Percentiles rank a stretch among this genome's conserved stretches.
Conservation (phyloP, 2,797 vertebrate species). For the Dryobates pubescens region DNA sequence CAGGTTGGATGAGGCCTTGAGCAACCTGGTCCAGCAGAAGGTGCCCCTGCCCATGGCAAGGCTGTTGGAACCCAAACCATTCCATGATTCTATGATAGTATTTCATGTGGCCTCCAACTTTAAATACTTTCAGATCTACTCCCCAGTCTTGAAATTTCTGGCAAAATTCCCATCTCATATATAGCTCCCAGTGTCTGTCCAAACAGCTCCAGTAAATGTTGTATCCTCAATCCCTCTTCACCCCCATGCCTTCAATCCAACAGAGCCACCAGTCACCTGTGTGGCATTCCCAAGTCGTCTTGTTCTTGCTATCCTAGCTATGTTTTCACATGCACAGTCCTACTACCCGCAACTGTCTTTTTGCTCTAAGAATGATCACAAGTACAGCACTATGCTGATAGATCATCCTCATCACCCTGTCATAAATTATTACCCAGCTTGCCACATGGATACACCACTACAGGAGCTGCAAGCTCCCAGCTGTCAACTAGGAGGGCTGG, state of each 20-base stretch:
- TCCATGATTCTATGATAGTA: not conserved
- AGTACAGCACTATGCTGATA: not conserved
- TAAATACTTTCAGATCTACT: not conserved
- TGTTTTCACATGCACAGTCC: not conserved
- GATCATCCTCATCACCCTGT: not conserved
- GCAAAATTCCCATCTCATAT: not conserved
- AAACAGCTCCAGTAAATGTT: not conserved
- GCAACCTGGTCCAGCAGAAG: too few relatives aligned
- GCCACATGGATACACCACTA: not conserved
- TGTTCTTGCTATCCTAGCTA: not conserved
- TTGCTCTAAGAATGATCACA: not conserved
- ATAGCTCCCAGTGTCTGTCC: not conserved
- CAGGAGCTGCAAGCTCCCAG: not conserved
- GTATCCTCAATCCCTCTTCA: not conserved
- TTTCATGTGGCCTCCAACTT: not conserved
- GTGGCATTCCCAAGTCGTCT: not conserved
- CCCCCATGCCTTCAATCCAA: not conserved
- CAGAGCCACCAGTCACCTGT: not conserved
- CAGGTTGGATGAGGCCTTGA: too few relatives aligned
- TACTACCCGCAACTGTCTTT: not conserved
- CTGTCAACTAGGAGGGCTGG: not conserved
- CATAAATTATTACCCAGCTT: not conserved
- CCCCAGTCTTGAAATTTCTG: not conserved
- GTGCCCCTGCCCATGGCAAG: too few relatives aligned
- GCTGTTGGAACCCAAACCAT: too few relatives aligned